phyloP scores from a whole-genome alignment of 2,888 invertebrate genomes.

The Liposcelis brunnea region DNA sequence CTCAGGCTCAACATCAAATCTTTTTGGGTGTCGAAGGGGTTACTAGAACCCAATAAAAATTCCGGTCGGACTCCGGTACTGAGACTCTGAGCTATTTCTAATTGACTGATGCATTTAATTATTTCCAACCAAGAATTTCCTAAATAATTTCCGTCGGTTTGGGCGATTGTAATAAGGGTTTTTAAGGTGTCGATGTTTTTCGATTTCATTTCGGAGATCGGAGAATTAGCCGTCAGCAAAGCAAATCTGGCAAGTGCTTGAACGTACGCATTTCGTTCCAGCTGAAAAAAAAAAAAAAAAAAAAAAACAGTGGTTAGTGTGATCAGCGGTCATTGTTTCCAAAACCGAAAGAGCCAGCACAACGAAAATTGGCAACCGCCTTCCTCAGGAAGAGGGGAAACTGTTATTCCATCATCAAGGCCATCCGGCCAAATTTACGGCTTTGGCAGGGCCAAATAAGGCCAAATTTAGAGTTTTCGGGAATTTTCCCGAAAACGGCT shows the following conservation, averaged over 20 bases:
- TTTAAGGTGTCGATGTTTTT: conserved; percentile 99
- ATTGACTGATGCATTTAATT: conserved; percentile 93
- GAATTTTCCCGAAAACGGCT: too few relatives aligned
- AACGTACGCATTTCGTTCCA: conserved; percentile 95
- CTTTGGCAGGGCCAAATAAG: too few relatives aligned
- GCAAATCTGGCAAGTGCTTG: conserved; percentile 95
- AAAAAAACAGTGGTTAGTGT: too few relatives aligned
- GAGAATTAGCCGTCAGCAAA: conserved; percentile 84
- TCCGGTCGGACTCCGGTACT: conserved; percentile 72
- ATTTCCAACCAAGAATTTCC: conserved; percentile 95
- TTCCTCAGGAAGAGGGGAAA: too few relatives aligned
- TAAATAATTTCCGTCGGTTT: conserved; percentile 94
- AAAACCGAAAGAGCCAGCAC: too few relatives aligned
- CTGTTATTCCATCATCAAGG: too few relatives aligned
- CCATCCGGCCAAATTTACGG: too few relatives aligned
- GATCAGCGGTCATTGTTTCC: conserved; percentile 18
- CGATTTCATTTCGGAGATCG: conserved; percentile 96
- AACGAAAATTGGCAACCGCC: too few relatives aligned
- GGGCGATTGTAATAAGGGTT: conserved; percentile 93
- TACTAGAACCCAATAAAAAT: conserved; percentile 45
- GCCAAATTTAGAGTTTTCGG: too few relatives aligned
- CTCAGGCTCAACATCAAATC: conserved; percentile 36
- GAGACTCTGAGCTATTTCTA: conserved; percentile 93
- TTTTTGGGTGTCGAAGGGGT: conserved; percentile 37
- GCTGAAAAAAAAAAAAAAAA: conserved; percentile 25